Conservation (phyloP, 2,888 invertebrate genomes). For the Hylaea fasciaria region DNA sequence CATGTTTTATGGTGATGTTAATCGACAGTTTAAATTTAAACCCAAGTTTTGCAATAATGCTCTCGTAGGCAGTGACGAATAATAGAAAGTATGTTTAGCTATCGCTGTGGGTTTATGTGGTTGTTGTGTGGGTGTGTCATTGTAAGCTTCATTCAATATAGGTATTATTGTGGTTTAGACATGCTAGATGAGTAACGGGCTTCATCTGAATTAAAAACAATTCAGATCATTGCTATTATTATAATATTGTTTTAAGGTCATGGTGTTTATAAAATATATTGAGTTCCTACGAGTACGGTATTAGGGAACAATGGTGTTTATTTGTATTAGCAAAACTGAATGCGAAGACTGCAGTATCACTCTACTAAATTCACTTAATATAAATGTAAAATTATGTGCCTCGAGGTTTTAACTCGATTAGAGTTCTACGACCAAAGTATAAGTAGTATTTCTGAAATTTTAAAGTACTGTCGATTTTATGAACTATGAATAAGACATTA, state of each 20-base stretch:
- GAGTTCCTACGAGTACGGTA: not conserved
- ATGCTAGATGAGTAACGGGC: not conserved
- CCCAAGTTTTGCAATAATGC: too few relatives aligned
- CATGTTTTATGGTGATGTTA: too few relatives aligned
- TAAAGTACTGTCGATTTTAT: too few relatives aligned
- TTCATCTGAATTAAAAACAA: not conserved
- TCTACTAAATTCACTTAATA: not conserved
- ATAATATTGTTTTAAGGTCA: not conserved
- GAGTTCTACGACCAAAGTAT: not conserved
- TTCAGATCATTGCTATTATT: not conserved
- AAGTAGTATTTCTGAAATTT: not conserved
- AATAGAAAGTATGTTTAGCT: not conserved
- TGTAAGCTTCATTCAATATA: not conserved
- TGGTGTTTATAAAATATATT: not conserved
- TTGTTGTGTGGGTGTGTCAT: not conserved
- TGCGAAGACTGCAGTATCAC: not conserved
- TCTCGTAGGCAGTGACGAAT: not conserved
- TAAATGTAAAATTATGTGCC: not conserved
- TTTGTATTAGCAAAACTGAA: too few relatives aligned
- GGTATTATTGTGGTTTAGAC: not conserved
- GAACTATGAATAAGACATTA: too few relatives aligned
- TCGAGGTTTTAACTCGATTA: not conserved
- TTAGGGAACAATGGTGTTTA: not conserved
- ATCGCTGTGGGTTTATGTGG: not conserved
- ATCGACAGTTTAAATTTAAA: too few relatives aligned